Base-by-base conservation (phyloP, 2,797 vertebrate species). In the Anguilla pacifica region DNA sequence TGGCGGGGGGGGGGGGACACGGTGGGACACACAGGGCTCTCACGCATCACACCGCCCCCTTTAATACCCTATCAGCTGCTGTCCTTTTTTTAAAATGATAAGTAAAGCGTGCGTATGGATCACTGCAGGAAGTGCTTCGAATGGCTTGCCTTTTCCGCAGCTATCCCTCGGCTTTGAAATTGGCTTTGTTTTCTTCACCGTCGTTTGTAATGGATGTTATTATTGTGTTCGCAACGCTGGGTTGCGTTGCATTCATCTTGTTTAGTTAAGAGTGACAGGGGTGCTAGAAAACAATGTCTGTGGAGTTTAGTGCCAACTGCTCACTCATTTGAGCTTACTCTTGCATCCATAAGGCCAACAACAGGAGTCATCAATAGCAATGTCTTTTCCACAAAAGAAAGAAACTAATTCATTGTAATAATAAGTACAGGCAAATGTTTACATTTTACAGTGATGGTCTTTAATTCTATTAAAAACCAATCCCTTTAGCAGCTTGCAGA, bases 401-500 rank as follows among this genome's bases (percentile, higher is more conserved):
- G 31, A 72, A 31, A 72, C 70, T 39, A 72, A 28, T 9, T 35
- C 13, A 1, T 72, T 77, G 35, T 3, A 77, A 39, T 39, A 70
- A 70, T 77, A 77, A 35, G 31, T 35, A 13, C 72, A 39, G 35
- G 22, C 10, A 77, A 35, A 39, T 77, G 72, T 77, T 77, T 77
- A 77, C 35, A 39, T 77, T 70, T 72, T 39, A 77, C 72, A 77
- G 72, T 39, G 13, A 77, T 77, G 31, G 17, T 81, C 77, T 49
- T 19, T 46, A 25, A 49, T 81, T 81, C 43, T 81, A 81, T 81
- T 49, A 81, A 25, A 81, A 81, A 49, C 43, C 10, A 46, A 81
- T 81, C 22, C 43, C 77, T 81, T 81, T 81, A 22, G 22, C 77
- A 81, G 77, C 77, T 49, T 49, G 77, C 31, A 7, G 77, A 81